phyloP scores from a whole-genome alignment of 2,888 invertebrate species.

The Ephialtes manifestator region DNA sequence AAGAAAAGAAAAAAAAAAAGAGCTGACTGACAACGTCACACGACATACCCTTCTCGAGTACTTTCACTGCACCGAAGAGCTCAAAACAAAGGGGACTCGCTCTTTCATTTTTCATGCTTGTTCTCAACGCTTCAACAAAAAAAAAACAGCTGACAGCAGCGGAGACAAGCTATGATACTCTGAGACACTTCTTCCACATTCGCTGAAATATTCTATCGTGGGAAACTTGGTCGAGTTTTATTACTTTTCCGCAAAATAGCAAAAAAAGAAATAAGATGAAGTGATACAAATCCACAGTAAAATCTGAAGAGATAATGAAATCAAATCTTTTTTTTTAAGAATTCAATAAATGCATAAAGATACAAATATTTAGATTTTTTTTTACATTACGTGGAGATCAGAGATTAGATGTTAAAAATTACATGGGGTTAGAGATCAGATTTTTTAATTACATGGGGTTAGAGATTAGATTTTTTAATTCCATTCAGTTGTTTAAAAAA shows the following conservation, averaged over 20 bases:
- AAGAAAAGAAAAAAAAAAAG: constrained; percentile 50
- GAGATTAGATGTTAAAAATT: too few species aligned
- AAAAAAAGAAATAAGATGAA: background rate
- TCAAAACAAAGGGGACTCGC: constrained; percentile 47
- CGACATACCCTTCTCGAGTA: constrained; percentile 10
- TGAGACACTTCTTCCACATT: background rate
- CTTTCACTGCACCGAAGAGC: constrained; percentile 18
- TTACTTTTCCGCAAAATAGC: constrained; percentile 13
- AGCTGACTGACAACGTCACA: constrained; percentile 63
- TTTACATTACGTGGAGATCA: too few species aligned
- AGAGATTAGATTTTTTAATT: too few species aligned
- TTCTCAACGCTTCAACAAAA: constrained; percentile 9
- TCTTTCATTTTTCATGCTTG: constrained; percentile 21
- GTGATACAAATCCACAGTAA: constrained; percentile 19
- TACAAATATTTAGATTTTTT: too few species aligned
- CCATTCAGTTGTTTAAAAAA: too few species aligned
- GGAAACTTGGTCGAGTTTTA: background rate
- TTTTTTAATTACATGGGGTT: too few species aligned
- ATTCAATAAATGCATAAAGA: too few species aligned
- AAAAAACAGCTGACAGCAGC: constrained; percentile 42
- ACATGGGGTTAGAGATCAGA: too few species aligned
- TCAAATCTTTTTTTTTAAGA: too few species aligned
- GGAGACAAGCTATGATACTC: background rate
- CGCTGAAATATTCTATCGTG: background rate
- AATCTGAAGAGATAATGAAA: too few species aligned